Conservation (phyloP, 2,113 vertebrate species). For the Gymnorhina tibicen region DNA sequence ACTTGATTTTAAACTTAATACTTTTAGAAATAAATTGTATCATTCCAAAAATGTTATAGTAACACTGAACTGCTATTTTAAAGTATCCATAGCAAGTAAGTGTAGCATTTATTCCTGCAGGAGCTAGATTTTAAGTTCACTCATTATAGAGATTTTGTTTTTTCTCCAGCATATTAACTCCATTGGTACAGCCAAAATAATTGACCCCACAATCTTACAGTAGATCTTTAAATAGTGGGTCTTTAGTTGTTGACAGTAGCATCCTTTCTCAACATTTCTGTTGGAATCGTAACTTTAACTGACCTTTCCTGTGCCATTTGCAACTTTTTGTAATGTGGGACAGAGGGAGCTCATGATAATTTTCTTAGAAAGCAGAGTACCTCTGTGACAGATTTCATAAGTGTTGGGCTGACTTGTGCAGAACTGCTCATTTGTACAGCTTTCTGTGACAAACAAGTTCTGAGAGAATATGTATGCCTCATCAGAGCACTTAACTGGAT, state of each 20-base stretch:
- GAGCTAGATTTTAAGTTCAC: not conserved
- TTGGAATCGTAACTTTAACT: not conserved
- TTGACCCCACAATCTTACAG: not conserved
- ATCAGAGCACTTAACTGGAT: not conserved
- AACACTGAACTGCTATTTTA: not conserved
- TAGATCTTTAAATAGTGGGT: not conserved
- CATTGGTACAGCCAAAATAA: not conserved
- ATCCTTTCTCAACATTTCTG: not conserved
- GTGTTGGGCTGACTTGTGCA: not conserved
- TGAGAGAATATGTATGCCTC: not conserved
- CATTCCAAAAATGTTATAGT: not conserved
- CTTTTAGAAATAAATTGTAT: not conserved
- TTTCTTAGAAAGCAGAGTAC: not conserved
- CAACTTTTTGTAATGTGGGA: accelerated
- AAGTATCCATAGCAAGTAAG: not conserved
- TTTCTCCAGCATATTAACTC: not conserved
- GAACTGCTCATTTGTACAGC: not conserved
- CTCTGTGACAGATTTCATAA: not conserved
- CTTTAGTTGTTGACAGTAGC: not conserved
- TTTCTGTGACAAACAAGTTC: not conserved
- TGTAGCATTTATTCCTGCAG: not conserved
- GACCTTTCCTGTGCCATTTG: not conserved
- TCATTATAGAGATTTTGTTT: not conserved
- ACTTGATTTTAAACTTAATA: not conserved
- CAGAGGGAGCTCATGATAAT: not conserved